Evolutionary conservation across 1,140 invertebrate genomes (phyloP), one percentile per base, ranked within the genome.

Genomic region (Drosophila ambigua): DNA sequence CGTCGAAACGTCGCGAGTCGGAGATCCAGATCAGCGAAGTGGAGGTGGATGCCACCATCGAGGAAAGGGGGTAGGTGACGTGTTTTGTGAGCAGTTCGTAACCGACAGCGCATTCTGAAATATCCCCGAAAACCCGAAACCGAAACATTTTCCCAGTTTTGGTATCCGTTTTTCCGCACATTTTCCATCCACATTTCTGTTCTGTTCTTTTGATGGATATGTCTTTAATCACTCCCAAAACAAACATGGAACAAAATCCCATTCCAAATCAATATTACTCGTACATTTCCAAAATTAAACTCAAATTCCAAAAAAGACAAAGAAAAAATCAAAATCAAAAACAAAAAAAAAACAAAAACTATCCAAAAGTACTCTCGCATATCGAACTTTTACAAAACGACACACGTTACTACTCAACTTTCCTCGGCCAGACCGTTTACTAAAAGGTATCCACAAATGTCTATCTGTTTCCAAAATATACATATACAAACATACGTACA

Each of bases 1-100:
- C 95, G 79, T 95, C 95, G 66, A 96, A 96, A 91, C 94, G 96
- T 90, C 94, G 95, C 92, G 96, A 96, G 91, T 95, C 95, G 77
- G 96, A 97, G 92, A 95, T 96, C 91, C 95, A 95, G 92, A 96
- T 96, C 93, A 96, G 95, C 78, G 96, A 97, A 90, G 93, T 96
- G 91, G 95, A 96, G 91, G 93, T 96, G 91, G 95, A 96, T 89
- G 95, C 95, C 93, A 94, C 90, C 83, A 78, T 51, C 58, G 90
- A 95, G 92, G 95, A 96, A 92, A 94, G 95, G 94, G 95, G 95
- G 96, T 96, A 97, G 95, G 96, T 96, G 95, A 83, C 84, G 72
- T 84, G 79, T 85, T 84, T 84, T 84, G 81, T 84, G 81, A 39
- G 69, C 77, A 85, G 81, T 85, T 85, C 77, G 69, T 69, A 58